Percentiles rank a stretch among this genome's conserved stretches.
Conservation (phyloP, 2,888 invertebrate genomes). For the Oxyscelio sp. region DNA sequence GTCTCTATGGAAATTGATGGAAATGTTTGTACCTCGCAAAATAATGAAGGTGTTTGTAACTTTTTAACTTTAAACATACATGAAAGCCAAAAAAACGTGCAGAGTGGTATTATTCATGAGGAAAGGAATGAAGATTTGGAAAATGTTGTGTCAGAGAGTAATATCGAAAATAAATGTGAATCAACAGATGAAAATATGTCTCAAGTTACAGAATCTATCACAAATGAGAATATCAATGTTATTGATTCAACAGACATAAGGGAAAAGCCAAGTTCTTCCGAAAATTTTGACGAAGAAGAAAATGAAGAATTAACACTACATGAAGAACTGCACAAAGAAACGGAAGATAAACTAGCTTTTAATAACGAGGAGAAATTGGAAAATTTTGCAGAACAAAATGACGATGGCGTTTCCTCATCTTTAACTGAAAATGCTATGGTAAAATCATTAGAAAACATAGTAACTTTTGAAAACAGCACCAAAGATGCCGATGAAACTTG, state of each 20-base stretch:
- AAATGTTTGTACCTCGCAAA: conserved; percentile 39
- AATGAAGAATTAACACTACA: background rate
- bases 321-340: conserved; percentile 63
- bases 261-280: conserved; percentile 77
- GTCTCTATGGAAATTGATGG: conserved; percentile 5
- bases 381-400: conserved; percentile 28
- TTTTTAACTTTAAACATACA: conserved; percentile 25
- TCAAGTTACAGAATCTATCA: conserved; percentile 30
- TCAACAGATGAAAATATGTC: conserved; percentile 37
- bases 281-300: conserved; percentile 41
- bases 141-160: conserved; percentile 52
- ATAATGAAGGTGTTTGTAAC: background rate
- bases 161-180: conserved; percentile 28
- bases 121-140: conserved; percentile 5
- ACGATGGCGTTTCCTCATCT: conserved; percentile 55
- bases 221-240: conserved; percentile 55
- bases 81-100: conserved; percentile 19
- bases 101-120: conserved; percentile 7
- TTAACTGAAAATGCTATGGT: conserved; percentile 52
- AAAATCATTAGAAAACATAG: conserved; percentile 5
- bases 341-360: conserved; percentile 40
- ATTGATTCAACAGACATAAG: conserved; percentile 75
- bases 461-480: conserved; percentile 10
- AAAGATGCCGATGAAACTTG: conserved; percentile 51
- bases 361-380: conserved; percentile 9